These are phyloP conservation scores for Graptemys geographica DNA, from an alignment of 2,797 vertebrate species.

Conservation along the genomic window DNA sequence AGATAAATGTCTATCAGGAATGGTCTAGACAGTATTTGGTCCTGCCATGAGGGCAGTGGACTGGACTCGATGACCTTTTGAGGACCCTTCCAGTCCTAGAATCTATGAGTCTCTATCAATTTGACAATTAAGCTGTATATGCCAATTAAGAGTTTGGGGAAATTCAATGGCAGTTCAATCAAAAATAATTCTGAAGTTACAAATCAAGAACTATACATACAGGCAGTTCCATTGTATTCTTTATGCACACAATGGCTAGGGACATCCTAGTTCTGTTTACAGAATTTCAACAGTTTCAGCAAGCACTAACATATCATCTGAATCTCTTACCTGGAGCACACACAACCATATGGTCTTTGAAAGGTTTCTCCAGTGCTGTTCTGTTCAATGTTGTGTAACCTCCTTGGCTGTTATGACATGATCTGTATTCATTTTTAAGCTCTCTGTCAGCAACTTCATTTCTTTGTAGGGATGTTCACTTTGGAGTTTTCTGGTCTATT, in stretches of 20 bases:
- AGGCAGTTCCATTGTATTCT: background rate
- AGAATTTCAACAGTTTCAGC: background rate
- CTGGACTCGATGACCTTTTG: too few species aligned
- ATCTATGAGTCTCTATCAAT: background rate
- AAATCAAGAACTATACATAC: background rate
- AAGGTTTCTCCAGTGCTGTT: background rate
- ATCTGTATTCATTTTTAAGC: background rate
- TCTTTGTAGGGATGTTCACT: background rate
- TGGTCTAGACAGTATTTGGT: too few species aligned
- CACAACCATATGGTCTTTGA: background rate
- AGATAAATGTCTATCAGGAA: too few species aligned
- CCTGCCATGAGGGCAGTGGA: too few species aligned
- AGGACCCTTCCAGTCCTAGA: too few species aligned
- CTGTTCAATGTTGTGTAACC: fast-evolving
- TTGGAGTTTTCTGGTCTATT: background rate
- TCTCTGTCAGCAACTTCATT: background rate
- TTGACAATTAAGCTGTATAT: background rate
- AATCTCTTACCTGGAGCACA: background rate
- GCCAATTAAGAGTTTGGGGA: background rate
- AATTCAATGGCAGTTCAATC: background rate
- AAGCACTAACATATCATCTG: background rate
- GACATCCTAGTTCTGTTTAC: background rate
- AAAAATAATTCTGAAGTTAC: background rate
- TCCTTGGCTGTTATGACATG: background rate
- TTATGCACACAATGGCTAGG: background rate